A percentile compares a stretch with the other conserved stretches of the same genome.
These are phyloP conservation scores for Tokudaia muenninki DNA, from an alignment of 2,797 vertebrate genomes.

Conservation along the genomic window DNA sequence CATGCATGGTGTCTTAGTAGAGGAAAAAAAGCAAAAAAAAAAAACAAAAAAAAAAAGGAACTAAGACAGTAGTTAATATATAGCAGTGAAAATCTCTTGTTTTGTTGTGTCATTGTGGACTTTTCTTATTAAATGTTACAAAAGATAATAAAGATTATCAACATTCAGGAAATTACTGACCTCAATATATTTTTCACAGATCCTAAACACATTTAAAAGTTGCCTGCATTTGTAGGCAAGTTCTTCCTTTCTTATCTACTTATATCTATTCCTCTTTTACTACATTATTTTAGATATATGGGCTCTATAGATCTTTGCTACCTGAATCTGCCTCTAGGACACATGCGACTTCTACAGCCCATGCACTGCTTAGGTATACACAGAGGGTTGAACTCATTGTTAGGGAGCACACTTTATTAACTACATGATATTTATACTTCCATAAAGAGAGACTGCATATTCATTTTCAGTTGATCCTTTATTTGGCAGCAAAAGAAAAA, in stretches of 20 bases:
- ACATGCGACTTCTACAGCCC: not conserved
- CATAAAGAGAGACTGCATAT: not conserved
- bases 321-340: not conserved
- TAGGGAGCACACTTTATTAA: not conserved
- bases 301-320: conserved; percentile 18
- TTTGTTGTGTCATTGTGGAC: not conserved
- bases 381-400: not conserved
- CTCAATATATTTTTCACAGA: not conserved
- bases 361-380: not conserved
- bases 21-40: not conserved
- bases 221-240: not conserved
- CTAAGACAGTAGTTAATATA: not conserved
- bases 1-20: not conserved
- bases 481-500: not conserved
- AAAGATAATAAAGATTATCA: not conserved
- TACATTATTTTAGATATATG: not conserved
- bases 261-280: not conserved
- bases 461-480: not conserved
- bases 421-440: not conserved
- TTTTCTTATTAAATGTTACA: fast-evolving
- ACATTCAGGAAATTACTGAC: fast-evolving
- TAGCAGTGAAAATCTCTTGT: not conserved
- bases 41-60: not conserved
- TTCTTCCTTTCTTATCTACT: not conserved
- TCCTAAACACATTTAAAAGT: not conserved